phyloP scores from a whole-genome alignment of 2,113 vertebrate genomes.

The Phylloscopus whistleri region DNA sequence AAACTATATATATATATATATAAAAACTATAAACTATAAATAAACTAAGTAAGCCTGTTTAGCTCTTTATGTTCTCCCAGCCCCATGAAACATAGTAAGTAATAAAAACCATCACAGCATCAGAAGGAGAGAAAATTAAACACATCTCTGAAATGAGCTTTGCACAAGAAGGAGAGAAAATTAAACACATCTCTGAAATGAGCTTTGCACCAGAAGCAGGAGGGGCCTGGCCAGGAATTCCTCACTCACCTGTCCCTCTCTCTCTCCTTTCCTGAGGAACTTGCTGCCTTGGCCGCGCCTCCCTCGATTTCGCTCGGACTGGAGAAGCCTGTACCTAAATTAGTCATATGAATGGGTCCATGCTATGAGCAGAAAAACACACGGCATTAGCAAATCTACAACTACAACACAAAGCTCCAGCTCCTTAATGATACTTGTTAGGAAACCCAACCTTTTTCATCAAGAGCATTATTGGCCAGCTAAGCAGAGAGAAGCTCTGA shows the following conservation, averaged over 20 bases:
- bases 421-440: conserved; percentile 78
- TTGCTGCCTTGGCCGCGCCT: conserved; percentile 78
- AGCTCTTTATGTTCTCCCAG: too few species aligned
- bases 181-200: fast-evolving
- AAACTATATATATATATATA: too few species aligned
- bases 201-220: too few species aligned
- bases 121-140: too few species aligned
- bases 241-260: conserved; percentile 92
- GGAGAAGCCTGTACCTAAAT: conserved; percentile 99
- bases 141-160: too few species aligned
- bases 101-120: too few species aligned
- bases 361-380: conserved; percentile 99
- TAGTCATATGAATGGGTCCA: conserved; percentile 99
- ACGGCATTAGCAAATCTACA: conserved; percentile 91
- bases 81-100: too few species aligned
- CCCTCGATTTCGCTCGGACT: conserved; percentile 83
- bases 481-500: not conserved
- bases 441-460: conserved; percentile 61
- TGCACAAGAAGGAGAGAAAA: not conserved
- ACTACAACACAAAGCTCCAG: conserved; percentile 67
- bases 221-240: fast-evolving
- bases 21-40: too few species aligned
- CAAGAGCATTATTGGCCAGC: conserved; percentile 2
- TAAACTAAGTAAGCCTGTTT: too few species aligned
- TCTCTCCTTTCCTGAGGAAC: conserved; percentile 86